Percentiles rank a stretch among this genome's conserved stretches.
Evolutionary conservation across 1,140 invertebrate genomes (phyloP).

Genomic region (Anagrus nilaparvatae): DNA sequence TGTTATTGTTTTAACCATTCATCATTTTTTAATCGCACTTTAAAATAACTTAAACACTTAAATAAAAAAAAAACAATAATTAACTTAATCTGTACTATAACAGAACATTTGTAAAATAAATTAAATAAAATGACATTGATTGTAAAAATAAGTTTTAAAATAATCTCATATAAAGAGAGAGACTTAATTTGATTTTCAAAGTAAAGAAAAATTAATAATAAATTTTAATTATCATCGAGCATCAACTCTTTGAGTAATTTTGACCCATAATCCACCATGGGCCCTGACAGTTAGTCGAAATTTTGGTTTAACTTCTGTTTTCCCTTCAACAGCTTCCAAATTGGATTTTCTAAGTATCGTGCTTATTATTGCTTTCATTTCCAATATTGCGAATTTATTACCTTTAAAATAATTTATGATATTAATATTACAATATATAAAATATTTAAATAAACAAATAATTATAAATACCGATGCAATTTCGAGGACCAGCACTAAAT

Average conservation of each 20-base stretch:
- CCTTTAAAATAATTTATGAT: constrained; percentile 36
- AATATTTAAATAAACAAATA: background rate
- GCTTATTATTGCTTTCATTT: constrained; percentile 60
- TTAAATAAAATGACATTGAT: too few species aligned
- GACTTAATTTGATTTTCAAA: too few species aligned
- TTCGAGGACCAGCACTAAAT: constrained; percentile 59
- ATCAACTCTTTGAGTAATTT: constrained; percentile 24
- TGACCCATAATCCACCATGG: constrained; percentile 46
- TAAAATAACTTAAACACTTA: too few species aligned
- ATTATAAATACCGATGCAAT: constrained; percentile 50
- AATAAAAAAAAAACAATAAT: too few species aligned
- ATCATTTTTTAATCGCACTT: too few species aligned
- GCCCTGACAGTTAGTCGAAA: constrained; percentile 46
- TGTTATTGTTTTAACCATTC: too few species aligned
- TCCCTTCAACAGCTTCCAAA: constrained; percentile 39
- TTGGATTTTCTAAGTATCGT: constrained; percentile 50
- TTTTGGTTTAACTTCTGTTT: constrained; percentile 38
- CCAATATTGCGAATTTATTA: constrained; percentile 60
- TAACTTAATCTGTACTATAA: too few species aligned
- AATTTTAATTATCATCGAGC: background rate
- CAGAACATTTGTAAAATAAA: too few species aligned
- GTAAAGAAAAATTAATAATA: too few species aligned
- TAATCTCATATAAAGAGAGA: too few species aligned
- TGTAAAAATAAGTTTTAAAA: too few species aligned
- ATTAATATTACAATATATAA: too few species aligned